phyloP scores from a whole-genome alignment of 1,140 invertebrate species.

The Musca domestica region DNA sequence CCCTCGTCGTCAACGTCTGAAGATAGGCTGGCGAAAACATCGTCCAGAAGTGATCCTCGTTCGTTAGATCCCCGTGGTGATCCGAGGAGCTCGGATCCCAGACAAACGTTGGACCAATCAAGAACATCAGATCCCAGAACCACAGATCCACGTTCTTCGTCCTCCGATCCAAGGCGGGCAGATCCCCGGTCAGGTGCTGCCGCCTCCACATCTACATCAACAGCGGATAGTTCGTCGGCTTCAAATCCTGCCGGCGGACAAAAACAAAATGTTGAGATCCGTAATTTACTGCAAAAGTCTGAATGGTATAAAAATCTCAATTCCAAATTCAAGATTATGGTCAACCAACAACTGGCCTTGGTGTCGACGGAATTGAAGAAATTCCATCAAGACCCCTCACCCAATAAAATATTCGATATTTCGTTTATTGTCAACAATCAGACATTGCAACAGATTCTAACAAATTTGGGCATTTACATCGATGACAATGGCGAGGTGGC shows the following conservation, averaged over 20 bases:
- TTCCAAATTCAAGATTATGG: conserved; percentile 66
- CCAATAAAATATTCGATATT: conserved; percentile 58
- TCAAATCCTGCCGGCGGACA: conserved; percentile 14
- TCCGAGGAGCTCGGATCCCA: conserved; percentile 32
- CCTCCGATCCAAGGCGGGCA: background rate
- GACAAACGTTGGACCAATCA: conserved; percentile 29
- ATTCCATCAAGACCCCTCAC: conserved; percentile 56
- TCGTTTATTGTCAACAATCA: conserved; percentile 56
- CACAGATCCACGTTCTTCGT: background rate
- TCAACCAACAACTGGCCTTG: conserved; percentile 64
- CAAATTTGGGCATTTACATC: conserved; percentile 58
- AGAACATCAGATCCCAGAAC: background rate
- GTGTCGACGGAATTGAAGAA: conserved; percentile 62
- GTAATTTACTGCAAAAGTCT: conserved; percentile 62
- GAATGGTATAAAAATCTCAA: conserved; percentile 66
- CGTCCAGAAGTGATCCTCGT: background rate
- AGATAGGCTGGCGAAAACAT: background rate
- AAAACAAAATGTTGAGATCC: conserved; percentile 56
- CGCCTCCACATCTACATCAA: background rate
- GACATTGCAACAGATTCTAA: conserved; percentile 58
- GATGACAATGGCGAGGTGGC: conserved; percentile 59
- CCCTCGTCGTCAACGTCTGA: background rate
- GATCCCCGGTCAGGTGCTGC: conserved; percentile 16
- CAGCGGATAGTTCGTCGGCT: background rate
- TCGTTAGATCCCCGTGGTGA: background rate